Evolutionary conservation across 2,888 invertebrate species (phyloP), one percentile per base, ranked within the genome.

Genomic region (Athalia circularis): DNA sequence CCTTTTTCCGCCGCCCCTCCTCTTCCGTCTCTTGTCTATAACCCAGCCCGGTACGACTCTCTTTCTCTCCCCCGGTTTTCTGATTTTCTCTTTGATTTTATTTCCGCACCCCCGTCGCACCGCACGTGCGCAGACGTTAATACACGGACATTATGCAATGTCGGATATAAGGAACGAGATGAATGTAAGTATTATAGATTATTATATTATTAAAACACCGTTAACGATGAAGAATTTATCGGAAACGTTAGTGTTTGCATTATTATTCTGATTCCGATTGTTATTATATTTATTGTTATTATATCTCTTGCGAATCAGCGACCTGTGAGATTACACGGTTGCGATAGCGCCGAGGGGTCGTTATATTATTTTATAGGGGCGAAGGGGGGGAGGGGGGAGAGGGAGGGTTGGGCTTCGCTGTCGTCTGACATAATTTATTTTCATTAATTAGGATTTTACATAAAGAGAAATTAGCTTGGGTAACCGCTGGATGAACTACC

Each of bases 361-460:
- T 29, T 29, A 29, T 29, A 29, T 29, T 29, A 29, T 29, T 29
- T 29, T 29, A 48, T 8, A 48, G 76, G 13, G 54, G 50, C 47
- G 47, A 13, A 15, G 7, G 77, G 15, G 67, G 64, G 6, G 67
- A 48, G 6, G 4, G 54, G 7, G 43, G 61, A 50, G 50, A 5
- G 57, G 57, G 8, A 43, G 43, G 4, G 45, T 43, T 45, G 5
- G 29, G 43, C 5, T 45, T 47, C 29, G 29, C 29, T 29, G 29
- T 15, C 72, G n/a, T 50, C 61, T 15, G 50, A 72, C 80, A 81
- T 86, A 85, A 85, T 86, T 84, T 84, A 81, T 77, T 74, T 81
- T 81, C 87, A 86, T 87, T 85, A 87, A 87, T 87, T 87, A 86
- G 86, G 86, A 86, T 87, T 85, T 84, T 82, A 68, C 84, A 74